Percentiles rank a stretch among this genome's conserved stretches.
Evolutionary conservation across 2,113 vertebrate species (phyloP).

Genomic region (Balaeniceps rex): DNA sequence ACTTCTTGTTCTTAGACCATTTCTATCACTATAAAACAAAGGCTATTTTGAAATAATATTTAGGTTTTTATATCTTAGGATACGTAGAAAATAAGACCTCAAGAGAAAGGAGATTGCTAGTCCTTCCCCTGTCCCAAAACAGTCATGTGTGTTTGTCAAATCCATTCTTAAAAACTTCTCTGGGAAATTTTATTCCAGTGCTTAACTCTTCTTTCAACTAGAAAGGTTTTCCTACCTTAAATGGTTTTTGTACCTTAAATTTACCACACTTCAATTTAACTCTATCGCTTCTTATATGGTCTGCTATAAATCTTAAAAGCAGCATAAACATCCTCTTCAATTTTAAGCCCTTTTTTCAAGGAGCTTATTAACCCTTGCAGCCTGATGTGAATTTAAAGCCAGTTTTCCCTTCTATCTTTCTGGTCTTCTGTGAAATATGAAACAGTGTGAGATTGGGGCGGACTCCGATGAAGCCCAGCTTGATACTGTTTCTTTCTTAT

Average conservation of each 20-base stretch:
- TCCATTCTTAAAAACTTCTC: neutral
- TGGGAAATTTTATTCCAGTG: neutral
- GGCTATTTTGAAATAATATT: neutral
- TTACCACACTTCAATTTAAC: neutral
- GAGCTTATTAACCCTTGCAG: neutral
- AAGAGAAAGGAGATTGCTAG: neutral
- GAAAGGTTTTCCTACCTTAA: neutral
- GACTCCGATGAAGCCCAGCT: neutral
- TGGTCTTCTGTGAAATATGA: neutral
- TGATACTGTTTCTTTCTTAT: neutral
- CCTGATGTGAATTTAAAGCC: neutral
- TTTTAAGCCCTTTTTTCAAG: neutral
- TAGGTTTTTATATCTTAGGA: neutral
- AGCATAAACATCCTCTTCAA: neutral
- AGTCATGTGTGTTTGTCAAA: neutral
- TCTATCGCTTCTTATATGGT: neutral
- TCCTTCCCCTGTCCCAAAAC: neutral
- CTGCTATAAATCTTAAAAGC: neutral
- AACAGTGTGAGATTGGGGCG: fast-evolving
- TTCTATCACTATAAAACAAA: neutral
- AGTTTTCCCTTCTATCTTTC: neutral
- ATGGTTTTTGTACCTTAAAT: neutral
- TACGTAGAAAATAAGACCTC: neutral
- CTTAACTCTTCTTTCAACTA: neutral
- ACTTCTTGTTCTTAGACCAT: neutral